These are phyloP conservation scores for Acrocera orbiculus DNA, from an alignment of 2,888 invertebrate genomes.

Conservation along the genomic window DNA sequence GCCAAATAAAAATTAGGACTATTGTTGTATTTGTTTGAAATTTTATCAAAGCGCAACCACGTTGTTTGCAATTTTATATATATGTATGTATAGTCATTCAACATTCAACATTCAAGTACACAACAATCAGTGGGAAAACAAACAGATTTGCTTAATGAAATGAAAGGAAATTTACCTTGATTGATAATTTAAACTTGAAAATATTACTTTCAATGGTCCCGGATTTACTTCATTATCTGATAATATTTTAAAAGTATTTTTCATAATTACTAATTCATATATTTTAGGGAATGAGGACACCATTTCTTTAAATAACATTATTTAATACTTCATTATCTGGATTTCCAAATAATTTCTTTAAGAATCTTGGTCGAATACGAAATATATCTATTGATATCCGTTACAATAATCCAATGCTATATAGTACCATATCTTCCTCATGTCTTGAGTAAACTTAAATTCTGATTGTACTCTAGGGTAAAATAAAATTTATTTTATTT, in stretches of 20 bases:
- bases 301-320: constrained; percentile 52
- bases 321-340: constrained; percentile 57
- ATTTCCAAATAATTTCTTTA: constrained; percentile 49
- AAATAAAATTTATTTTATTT: constrained; percentile 12
- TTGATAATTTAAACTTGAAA: constrained; percentile 58
- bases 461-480: constrained; percentile 78
- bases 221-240: constrained; percentile 47
- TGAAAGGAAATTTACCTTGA: constrained; percentile 55
- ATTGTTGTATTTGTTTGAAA: too few species aligned
- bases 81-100: too few species aligned
- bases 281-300: constrained; percentile 63
- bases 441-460: constrained; percentile 54
- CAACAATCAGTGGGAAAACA: constrained; percentile 28
- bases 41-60: too few species aligned
- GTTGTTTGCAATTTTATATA: too few species aligned
- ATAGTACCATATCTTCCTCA: constrained; percentile 52
- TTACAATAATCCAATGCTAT: constrained; percentile 41
- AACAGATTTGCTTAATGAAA: constrained; percentile 50
- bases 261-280: too few species aligned
- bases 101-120: too few species aligned
- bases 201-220: constrained; percentile 59
- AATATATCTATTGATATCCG: constrained; percentile 59
- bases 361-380: constrained; percentile 44
- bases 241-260: constrained; percentile 46
- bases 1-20: too few species aligned